These are phyloP conservation scores for Macrophya annulata DNA, from an alignment of 2,888 invertebrate species.

Conservation along the genomic window DNA sequence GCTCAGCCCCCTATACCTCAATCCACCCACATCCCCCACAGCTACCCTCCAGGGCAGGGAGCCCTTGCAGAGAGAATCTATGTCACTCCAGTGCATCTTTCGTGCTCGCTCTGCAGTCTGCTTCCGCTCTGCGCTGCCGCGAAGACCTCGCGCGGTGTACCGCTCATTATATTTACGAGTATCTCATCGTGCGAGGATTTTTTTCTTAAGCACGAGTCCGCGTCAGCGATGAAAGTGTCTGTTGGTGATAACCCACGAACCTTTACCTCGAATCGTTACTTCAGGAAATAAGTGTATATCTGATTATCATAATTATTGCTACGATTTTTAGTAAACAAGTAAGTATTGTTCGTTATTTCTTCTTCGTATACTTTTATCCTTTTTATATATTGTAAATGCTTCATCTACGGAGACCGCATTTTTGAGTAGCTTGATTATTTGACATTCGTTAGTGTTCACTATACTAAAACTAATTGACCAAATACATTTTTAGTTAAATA, in stretches of 20 bases:
- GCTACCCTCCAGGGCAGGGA: conserved; percentile 33
- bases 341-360: background rate
- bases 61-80: conserved; percentile 48
- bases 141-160: conserved; percentile 56
- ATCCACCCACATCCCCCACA: conserved; percentile 31
- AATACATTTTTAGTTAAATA: background rate
- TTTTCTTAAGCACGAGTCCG: conserved; percentile 27
- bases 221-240: conserved; percentile 57
- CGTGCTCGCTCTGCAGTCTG: conserved; percentile 36
- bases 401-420: background rate
- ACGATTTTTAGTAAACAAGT: conserved; percentile 48
- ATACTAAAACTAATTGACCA: too few species aligned
- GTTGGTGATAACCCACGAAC: conserved; percentile 52
- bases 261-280: conserved; percentile 38
- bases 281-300: conserved; percentile 19
- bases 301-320: background rate
- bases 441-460: background rate
- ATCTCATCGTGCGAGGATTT: conserved; percentile 41
- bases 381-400: background rate
- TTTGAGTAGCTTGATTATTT: background rate
- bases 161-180: conserved; percentile 57
- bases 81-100: conserved; percentile 58
- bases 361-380: background rate
- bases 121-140: conserved; percentile 37
- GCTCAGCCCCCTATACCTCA: conserved; percentile 6